Evolutionary conservation across 2,888 invertebrate genomes (phyloP).

Genomic region (Protophormia terraenovae): DNA sequence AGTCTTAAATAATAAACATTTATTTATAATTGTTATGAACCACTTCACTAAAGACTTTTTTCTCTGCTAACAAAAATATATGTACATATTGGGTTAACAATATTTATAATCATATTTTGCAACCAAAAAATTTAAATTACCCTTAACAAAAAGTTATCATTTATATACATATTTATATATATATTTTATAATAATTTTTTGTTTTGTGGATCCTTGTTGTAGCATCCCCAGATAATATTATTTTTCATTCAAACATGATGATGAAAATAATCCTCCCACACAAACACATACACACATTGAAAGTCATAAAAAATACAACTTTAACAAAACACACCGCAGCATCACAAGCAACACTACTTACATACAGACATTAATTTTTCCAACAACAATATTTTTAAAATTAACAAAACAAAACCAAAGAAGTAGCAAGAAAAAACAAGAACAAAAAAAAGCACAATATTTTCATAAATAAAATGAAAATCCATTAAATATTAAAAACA

Average conservation of each 20-base stretch:
- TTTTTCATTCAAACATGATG: not conserved
- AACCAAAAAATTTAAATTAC: conserved; percentile 54
- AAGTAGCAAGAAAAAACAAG: not conserved
- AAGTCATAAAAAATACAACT: not conserved
- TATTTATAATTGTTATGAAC: conserved; percentile 60
- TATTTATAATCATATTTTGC: conserved; percentile 36
- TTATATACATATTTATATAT: not conserved
- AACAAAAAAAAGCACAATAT: conserved; percentile 55
- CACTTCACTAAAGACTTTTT: conserved; percentile 44
- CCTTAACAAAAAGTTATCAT: conserved; percentile 56
- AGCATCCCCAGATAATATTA: conserved; percentile 50
- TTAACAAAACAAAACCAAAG: conserved; percentile 34
- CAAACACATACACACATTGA: not conserved
- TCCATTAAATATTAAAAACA: conserved; percentile 67
- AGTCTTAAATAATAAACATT: conserved; percentile 39
- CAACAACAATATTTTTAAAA: conserved; percentile 25
- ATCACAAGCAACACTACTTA: not conserved
- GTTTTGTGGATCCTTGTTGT: conserved; percentile 5
- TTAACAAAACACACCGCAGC: not conserved
- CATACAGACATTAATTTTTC: not conserved
- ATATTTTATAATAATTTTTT: not conserved
- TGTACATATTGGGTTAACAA: not conserved
- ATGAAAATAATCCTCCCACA: conserved; percentile 23
- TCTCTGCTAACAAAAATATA: not conserved
- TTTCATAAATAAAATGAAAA: conserved; percentile 67